These are phyloP conservation scores for Calephelis perditalis DNA, from an alignment of 2,888 invertebrate species.

Conservation along the genomic window DNA sequence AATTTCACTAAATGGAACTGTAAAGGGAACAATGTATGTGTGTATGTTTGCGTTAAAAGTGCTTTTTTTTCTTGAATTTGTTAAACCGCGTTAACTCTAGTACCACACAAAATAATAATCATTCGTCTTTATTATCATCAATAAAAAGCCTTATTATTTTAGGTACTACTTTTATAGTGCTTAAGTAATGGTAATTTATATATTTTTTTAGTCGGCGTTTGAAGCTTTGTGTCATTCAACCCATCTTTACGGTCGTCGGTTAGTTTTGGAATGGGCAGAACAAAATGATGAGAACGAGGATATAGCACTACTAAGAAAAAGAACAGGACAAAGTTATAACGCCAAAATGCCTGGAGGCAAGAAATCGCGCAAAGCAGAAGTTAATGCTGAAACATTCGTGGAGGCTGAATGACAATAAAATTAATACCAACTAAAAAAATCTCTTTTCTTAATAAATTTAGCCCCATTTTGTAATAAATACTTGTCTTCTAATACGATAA, in stretches of 20 bases:
- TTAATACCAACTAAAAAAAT: constrained; percentile 2
- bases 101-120: no score
- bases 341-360: constrained; percentile 63
- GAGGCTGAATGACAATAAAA: constrained; percentile 40
- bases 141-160: no score
- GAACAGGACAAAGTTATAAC: constrained; percentile 83
- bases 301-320: constrained; percentile 88
- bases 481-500: no score
- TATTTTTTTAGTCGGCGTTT: constrained; percentile 87
- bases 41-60: no score
- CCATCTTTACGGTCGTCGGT: constrained; percentile 96
- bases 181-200: background rate
- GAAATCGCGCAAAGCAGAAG: constrained; percentile 63
- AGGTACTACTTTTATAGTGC: background rate
- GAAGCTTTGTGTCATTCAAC: constrained; percentile 96
- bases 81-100: no score
- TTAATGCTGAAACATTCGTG: constrained; percentile 66
- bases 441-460: no score
- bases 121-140: no score
- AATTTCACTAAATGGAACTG: no score
- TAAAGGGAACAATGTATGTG: no score
- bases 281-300: constrained; percentile 82
- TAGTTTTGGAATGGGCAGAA: constrained; percentile 97
- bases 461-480: no score
- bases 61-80: no score